Evolutionary conservation across 2,113 vertebrate genomes (phyloP).

Genomic region (Carollia perspicillata): DNA sequence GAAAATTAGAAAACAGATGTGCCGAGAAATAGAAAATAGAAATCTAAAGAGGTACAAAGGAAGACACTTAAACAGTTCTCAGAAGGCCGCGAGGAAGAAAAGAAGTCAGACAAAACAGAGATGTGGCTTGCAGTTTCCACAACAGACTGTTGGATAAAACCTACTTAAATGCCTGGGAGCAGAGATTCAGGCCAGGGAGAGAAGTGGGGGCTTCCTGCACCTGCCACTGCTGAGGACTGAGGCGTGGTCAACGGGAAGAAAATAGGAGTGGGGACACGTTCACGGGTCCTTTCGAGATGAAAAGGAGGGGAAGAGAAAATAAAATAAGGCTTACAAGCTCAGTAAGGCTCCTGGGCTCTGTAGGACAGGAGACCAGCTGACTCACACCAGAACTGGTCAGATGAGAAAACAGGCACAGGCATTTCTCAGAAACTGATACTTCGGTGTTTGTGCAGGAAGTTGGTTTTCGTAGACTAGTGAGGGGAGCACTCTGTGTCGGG

Average conservation of each 20-base stretch:
- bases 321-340: too few species aligned
- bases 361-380: neutral
- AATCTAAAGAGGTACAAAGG: neutral
- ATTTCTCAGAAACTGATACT: neutral
- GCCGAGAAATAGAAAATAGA: neutral
- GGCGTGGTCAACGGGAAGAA: neutral
- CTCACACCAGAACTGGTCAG: neutral
- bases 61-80: neutral
- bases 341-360: neutral
- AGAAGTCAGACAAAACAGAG: neutral
- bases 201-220: neutral
- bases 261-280: neutral
- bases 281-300: neutral
- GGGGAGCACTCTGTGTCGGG: neutral
- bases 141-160: neutral
- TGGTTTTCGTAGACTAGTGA: neutral
- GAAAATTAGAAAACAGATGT: neutral
- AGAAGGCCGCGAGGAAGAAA: neutral
- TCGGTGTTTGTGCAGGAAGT: neutral
- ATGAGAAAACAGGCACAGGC: neutral
- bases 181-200: neutral
- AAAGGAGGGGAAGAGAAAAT: neutral
- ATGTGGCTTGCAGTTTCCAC: neutral
- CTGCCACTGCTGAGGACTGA: neutral
- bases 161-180: neutral